Evolutionary conservation across 2,113 vertebrate species (phyloP).

Genomic region (Nycticorax nycticorax): DNA sequence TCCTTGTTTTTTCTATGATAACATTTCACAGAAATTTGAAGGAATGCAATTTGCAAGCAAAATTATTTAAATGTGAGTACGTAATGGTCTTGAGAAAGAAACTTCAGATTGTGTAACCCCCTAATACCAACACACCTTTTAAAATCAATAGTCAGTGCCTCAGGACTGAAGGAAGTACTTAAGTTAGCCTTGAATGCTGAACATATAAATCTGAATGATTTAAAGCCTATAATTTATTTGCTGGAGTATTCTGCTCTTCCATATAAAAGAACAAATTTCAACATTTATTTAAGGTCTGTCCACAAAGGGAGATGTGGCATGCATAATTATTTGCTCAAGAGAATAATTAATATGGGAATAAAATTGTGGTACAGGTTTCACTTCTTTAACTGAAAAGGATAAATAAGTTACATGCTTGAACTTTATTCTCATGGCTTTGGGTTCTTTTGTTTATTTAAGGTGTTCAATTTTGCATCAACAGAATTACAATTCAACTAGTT

Average conservation of each 20-base stretch:
- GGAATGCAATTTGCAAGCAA: background rate
- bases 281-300: background rate
- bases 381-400: slow-evolving; percentile 43
- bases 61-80: background rate
- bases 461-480: slow-evolving; percentile 66
- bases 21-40: background rate
- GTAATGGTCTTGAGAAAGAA: background rate
- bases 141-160: slow-evolving; percentile 11
- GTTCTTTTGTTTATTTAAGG: slow-evolving; percentile 70
- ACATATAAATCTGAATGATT: background rate
- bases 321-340: background rate
- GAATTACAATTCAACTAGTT: slow-evolving; percentile 69
- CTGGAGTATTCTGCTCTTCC: background rate
- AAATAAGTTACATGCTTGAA: slow-evolving; percentile 63
- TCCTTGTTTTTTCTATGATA: background rate
- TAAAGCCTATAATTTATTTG: background rate
- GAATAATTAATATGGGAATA: background rate
- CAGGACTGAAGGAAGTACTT: background rate
- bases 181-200: background rate
- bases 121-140: background rate
- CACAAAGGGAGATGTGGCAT: background rate
- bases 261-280: background rate
- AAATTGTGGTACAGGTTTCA: background rate
- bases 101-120: background rate
- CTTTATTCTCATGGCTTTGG: slow-evolving; percentile 53